phyloP scores from a whole-genome alignment of 2,888 invertebrate genomes.

The Philopedon plagiatum region DNA sequence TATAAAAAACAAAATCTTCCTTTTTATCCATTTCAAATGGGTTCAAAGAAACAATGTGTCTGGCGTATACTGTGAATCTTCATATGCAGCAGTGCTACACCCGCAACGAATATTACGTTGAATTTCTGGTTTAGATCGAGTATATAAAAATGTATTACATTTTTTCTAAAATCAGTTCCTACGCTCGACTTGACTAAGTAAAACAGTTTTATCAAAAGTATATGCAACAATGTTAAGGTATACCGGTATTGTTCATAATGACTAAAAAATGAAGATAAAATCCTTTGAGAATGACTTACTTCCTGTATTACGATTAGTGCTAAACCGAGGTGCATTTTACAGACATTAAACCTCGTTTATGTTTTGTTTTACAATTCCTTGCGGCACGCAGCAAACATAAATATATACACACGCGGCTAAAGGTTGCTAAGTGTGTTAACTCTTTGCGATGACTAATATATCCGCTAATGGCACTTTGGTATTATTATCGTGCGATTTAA shows the following conservation, averaged over 20 bases:
- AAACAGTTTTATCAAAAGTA: background rate
- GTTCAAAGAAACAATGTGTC: no score
- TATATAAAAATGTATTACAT: no score
- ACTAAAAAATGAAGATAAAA: constrained; percentile 2
- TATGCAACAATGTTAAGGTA: background rate
- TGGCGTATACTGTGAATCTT: no score
- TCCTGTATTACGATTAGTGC: constrained; percentile 13
- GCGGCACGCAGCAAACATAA: constrained; percentile 4
- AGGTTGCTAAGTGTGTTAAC: constrained; percentile 19
- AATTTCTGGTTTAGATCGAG: no score
- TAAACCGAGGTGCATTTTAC: constrained; percentile 4
- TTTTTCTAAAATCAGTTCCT: no score
- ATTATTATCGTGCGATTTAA: background rate
- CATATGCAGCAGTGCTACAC: no score
- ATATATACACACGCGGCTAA: background rate
- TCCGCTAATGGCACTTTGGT: constrained; percentile 9
- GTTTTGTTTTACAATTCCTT: background rate
- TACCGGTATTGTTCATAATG: background rate
- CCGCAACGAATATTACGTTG: no score
- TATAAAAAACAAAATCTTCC: no score
- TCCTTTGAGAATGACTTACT: background rate
- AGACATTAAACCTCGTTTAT: constrained; percentile 1
- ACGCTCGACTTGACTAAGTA: background rate
- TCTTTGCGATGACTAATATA: constrained; percentile 22
- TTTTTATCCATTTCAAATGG: no score